These are phyloP conservation scores for Xanthia togata DNA, from an alignment of 2,888 invertebrate species.

Conservation along the genomic window DNA sequence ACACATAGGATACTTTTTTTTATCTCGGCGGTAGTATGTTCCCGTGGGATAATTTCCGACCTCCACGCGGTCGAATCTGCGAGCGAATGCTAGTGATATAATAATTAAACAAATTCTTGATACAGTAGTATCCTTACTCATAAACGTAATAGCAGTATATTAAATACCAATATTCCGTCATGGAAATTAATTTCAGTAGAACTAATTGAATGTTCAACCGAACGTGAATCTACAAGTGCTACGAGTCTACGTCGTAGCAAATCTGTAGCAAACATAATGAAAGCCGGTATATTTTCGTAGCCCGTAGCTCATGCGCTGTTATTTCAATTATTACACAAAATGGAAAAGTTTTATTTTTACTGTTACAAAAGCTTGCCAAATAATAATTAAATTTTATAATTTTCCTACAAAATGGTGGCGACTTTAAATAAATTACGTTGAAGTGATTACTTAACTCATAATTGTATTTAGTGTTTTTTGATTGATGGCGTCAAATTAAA, in stretches of 20 bases:
- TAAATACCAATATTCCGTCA: constrained; percentile 59
- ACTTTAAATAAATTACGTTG: constrained; percentile 11
- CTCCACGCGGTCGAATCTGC: too few relatives aligned
- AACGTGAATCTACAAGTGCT: constrained; percentile 66
- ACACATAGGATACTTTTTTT: too few relatives aligned
- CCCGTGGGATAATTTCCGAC: too few relatives aligned
- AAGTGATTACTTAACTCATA: constrained; percentile 48
- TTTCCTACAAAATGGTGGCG: constrained; percentile 3
- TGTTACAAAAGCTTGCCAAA: constrained; percentile 30
- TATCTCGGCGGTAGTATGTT: too few relatives aligned
- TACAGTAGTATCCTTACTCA: constrained; percentile 9
- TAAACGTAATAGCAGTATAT: constrained; percentile 50
- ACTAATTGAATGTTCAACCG: constrained; percentile 64
- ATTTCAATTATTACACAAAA: constrained; percentile 29
- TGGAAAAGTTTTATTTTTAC: constrained; percentile 43
- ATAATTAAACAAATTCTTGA: constrained; percentile 18
- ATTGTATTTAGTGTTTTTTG: constrained; percentile 28
- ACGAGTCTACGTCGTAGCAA: constrained; percentile 72
- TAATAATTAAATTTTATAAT: constrained; percentile 5
- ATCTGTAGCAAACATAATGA: constrained; percentile 53
- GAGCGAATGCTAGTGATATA: background rate
- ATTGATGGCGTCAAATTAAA: constrained; percentile 33
- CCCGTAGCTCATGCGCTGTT: constrained; percentile 28
- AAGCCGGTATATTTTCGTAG: constrained; percentile 48
- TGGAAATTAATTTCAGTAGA: constrained; percentile 61